phyloP scores from a whole-genome alignment of 2,888 invertebrate species.

The Trichopria drosophilae region DNA sequence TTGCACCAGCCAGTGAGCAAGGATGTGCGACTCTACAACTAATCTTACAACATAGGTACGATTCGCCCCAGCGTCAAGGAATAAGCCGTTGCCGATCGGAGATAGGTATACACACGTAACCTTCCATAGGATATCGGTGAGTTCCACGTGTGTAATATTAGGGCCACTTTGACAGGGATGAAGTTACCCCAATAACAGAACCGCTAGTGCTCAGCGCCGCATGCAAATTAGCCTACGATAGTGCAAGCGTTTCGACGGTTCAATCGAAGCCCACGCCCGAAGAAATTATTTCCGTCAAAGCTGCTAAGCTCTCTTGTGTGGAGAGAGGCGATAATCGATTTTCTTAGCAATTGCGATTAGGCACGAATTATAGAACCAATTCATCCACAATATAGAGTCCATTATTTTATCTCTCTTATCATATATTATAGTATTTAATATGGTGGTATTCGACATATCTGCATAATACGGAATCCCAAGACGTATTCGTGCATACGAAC shows the following conservation, averaged over 20 bases:
- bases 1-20: too few species aligned
- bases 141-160: slow-evolving; percentile 19
- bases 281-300: slow-evolving; percentile 21
- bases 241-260: slow-evolving; percentile 14
- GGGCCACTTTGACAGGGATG: neutral
- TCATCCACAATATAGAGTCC: too few species aligned
- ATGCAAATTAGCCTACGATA: slow-evolving; percentile 29
- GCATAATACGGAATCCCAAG: too few species aligned
- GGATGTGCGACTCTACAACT: slow-evolving; percentile 10
- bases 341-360: too few species aligned
- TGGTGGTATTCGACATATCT: too few species aligned
- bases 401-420: too few species aligned
- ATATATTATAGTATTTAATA: too few species aligned
- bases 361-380: too few species aligned
- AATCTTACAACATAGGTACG: slow-evolving; percentile 30
- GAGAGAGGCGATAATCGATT: too few species aligned
- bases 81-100: neutral
- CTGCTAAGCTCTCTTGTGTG: too few species aligned
- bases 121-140: slow-evolving; percentile 26
- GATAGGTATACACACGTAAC: neutral
- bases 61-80: neutral
- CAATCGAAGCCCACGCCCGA: neutral
- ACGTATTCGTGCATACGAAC: too few species aligned
- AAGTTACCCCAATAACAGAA: slow-evolving; percentile 22
- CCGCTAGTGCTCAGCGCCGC: neutral